Evolutionary conservation across 2,113 vertebrate species (phyloP).

Genomic region (Catharus bicknelli): DNA sequence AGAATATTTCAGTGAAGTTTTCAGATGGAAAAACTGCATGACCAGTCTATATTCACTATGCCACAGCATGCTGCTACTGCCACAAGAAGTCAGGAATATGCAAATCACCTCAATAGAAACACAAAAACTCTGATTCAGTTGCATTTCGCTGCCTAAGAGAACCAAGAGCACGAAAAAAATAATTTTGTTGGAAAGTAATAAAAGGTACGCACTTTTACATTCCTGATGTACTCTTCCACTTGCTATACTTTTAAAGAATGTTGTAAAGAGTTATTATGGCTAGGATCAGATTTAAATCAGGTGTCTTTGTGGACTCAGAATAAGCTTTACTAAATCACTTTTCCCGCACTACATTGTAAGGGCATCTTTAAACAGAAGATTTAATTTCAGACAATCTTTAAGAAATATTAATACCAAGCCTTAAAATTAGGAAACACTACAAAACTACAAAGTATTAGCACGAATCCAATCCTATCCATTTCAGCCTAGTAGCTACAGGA

Average conservation of each 20-base stretch:
- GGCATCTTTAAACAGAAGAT: neutral
- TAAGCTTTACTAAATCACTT: neutral
- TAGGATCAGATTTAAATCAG: neutral
- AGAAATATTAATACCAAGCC: neutral
- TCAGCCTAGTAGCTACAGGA: neutral
- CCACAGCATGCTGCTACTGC: neutral
- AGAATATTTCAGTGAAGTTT: neutral
- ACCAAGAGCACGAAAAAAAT: neutral
- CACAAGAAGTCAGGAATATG: neutral
- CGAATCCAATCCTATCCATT: neutral
- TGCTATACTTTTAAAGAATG: neutral
- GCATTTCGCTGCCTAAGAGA: neutral
- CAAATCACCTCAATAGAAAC: neutral
- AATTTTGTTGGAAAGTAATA: neutral
- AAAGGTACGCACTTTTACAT: neutral
- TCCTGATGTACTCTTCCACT: neutral
- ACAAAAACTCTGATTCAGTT: neutral
- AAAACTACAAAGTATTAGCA: neutral
- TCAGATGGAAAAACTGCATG: neutral
- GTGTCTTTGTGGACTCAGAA: neutral
- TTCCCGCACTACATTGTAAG: neutral
- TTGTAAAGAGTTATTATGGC: neutral
- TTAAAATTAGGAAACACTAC: neutral
- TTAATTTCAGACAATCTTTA: neutral
- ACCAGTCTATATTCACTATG: neutral